Percentiles rank a stretch among this genome's conserved stretches.
Evolutionary conservation across 1,140 invertebrate species (phyloP).

Genomic region (Zeugodacus cucurbitae): DNA sequence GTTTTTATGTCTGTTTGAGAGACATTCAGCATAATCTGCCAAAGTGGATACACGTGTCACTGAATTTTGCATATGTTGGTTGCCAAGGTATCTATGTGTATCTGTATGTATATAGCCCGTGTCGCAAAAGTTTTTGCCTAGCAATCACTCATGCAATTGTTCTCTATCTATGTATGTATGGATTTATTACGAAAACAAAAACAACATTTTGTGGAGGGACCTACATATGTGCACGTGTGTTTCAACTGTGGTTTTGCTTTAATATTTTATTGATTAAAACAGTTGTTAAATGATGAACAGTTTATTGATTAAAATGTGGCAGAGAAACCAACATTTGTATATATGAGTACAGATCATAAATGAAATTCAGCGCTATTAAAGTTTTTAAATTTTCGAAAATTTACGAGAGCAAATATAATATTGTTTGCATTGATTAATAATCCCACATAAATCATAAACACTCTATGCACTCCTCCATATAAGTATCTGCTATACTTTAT

Average conservation of each 20-base stretch:
- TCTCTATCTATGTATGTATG: neutral
- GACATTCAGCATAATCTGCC: neutral
- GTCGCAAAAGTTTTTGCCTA: neutral
- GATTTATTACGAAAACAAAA: neutral
- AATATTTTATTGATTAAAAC: neutral
- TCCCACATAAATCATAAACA: no score
- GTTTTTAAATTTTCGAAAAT: no score
- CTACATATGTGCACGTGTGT: neutral
- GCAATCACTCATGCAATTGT: neutral
- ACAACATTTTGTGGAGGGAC: neutral
- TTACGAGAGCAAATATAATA: no score
- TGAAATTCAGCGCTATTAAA: no score
- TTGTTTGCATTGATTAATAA: no score
- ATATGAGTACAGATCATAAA: no score
- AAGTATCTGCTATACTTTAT: no score
- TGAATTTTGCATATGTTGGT: neutral
- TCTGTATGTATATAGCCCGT: neutral
- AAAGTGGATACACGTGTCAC: neutral
- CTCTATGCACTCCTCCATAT: no score
- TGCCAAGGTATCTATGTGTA: neutral
- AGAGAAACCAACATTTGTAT: no score
- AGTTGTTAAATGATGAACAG: no score
- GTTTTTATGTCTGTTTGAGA: neutral
- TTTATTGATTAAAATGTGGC: no score
- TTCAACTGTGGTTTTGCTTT: neutral